These are phyloP conservation scores for Ectemnius continuus DNA, from an alignment of 2,888 invertebrate species.

Conservation along the genomic window DNA sequence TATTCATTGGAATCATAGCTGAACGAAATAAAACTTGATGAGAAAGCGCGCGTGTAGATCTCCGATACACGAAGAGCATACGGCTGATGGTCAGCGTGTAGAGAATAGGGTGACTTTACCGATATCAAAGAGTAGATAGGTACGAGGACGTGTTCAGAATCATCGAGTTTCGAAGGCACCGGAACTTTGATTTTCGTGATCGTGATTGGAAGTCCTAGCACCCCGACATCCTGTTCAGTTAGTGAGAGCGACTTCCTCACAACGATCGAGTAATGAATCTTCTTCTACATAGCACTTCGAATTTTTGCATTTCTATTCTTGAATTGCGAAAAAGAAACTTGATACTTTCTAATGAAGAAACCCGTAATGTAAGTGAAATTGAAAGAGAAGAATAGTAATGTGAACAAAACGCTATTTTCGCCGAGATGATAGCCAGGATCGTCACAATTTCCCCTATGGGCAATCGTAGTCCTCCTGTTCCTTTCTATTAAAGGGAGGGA, in stretches of 20 bases:
- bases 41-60: background rate
- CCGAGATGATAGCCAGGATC: constrained; percentile 42
- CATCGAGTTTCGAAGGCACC: background rate
- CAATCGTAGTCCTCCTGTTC: constrained; percentile 5
- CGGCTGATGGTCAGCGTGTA: background rate
- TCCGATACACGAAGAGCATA: background rate
- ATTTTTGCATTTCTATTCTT: too few relatives aligned
- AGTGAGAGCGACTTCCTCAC: too few relatives aligned
- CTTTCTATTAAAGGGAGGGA: constrained; percentile 19
- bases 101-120: background rate
- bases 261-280: too few relatives aligned
- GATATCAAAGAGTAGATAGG: background rate
- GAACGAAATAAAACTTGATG: background rate
- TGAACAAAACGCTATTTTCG: constrained; percentile 26
- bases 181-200: constrained; percentile 1
- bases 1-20: too few relatives aligned
- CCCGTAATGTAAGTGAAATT: too few relatives aligned
- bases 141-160: background rate
- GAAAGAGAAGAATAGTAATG: background rate
- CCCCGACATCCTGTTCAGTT: too few relatives aligned
- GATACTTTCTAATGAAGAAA: too few relatives aligned
- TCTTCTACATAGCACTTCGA: too few relatives aligned
- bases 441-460: constrained; percentile 40
- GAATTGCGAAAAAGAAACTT: too few relatives aligned
- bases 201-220: too few relatives aligned